These are phyloP conservation scores for Mastigias papua DNA, from an alignment of 30 jellyfish, hydroid and myxozoan species.

Conservation along the genomic window DNA sequence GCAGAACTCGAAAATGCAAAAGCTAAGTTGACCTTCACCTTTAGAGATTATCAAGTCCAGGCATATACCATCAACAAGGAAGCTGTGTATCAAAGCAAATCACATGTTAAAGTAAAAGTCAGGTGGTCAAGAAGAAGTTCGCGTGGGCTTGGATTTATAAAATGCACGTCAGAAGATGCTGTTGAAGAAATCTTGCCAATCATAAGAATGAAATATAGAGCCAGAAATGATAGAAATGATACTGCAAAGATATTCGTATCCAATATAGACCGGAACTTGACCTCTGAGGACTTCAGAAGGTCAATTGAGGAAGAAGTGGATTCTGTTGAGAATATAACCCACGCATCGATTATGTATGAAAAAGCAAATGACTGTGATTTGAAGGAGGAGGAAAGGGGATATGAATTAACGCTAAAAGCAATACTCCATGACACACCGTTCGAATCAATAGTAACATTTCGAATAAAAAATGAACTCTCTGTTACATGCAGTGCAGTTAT, in stretches of 20 bases:
- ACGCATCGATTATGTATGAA: neutral
- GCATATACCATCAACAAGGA: neutral
- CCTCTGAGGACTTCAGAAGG: conserved; percentile 24
- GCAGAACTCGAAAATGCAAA: neutral
- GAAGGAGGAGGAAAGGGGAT: conserved; percentile 4
- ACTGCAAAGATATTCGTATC: neutral
- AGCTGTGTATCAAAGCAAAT: neutral
- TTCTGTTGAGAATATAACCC: neutral
- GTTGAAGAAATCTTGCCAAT: neutral
- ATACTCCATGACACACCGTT: neutral
- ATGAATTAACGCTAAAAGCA: neutral
- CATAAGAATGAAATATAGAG: neutral
- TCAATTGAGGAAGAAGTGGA: conserved; percentile 6
- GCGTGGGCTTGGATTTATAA: conserved; percentile 18
- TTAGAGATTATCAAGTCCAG: conserved; percentile 3
- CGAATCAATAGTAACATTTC: neutral
- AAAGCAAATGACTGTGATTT: neutral
- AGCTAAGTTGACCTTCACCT: neutral
- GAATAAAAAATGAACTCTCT: neutral
- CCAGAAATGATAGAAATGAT: conserved; percentile 10
- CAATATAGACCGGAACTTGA: neutral
- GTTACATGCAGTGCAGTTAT: neutral
- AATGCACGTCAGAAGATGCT: conserved; percentile 10
- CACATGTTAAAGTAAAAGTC: conserved; percentile 20
- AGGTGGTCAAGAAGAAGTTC: conserved; percentile 36